Evolutionary conservation across 2,797 vertebrate genomes (phyloP), one percentile per base, ranked within the genome.

Genomic region (Fringilla coelebs): DNA sequence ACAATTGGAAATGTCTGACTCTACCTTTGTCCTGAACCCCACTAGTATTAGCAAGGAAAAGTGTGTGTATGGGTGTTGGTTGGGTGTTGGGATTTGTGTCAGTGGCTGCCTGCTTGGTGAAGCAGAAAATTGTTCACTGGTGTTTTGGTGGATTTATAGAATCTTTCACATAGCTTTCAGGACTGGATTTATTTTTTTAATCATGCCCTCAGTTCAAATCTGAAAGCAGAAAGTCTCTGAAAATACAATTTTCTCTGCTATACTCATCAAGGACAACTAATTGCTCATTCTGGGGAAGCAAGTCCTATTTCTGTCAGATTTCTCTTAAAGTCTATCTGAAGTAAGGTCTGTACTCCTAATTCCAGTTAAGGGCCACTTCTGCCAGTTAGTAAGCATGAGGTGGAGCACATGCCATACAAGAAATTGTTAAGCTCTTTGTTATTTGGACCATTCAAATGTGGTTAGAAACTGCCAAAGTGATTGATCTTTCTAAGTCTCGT

Each of bases 221-320:
- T 90, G 73, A 63, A 81, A 89, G 36, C 48, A 81, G 62, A 80
- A 85, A n/a, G 43, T 83, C 48, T 78, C 48, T 78, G 32, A 38
- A 93, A 81, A 45, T 91, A 73, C 55, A 73, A 51, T 45, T 46
- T 94, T 48, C 60, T 77, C 16, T 75, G 31, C 38, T 84, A 0
- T 40, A 38, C 28, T 60, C 10, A 3, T 73, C 1, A 8, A 78
- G 52, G 52, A 75, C 73, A 81, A 4, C 29, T 84, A 57, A 75
- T 66, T 29, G 41, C 40, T 84, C 19, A 4, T 92, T 93, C 43
- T 83, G 10, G 40, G 19, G 28, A 78, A 31, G n/a, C 76, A 92
- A 86, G 76, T 85, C 19, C 84, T 82, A 52, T 91, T 71, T 87
- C 91, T 86, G 36, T 74, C 7, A 61, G 11, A 29, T 75, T 82